These are phyloP conservation scores for Harmothoe impar DNA, from an alignment of 2,888 invertebrate species.

Conservation along the genomic window DNA sequence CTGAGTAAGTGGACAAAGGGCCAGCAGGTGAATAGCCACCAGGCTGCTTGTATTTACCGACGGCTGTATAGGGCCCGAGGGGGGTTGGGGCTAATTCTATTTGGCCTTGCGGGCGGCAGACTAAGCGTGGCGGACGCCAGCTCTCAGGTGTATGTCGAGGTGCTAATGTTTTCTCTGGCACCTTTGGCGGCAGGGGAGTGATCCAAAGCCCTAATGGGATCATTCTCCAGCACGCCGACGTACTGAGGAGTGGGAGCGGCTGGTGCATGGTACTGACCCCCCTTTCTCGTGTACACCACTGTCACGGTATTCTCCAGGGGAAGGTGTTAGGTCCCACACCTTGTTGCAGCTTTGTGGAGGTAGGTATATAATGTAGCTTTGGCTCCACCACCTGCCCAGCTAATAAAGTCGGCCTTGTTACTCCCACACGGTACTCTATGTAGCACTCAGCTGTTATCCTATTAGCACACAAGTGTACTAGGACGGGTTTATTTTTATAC, in stretches of 20 bases:
- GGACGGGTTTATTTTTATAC: neutral
- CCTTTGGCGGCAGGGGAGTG: neutral
- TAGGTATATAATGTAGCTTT: too few relatives aligned
- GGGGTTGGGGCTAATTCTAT: conserved; percentile 14
- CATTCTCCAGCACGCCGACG: neutral
- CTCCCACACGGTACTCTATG: neutral
- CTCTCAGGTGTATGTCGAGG: conserved; percentile 33
- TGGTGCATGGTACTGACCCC: neutral
- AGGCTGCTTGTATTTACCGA: neutral
- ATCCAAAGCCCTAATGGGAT: conserved; percentile 46
- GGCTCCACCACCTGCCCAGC: too few relatives aligned
- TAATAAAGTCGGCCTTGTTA: conserved; percentile 1
- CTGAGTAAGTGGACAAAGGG: too few relatives aligned
- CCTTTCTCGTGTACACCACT: neutral
- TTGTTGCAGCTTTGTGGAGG: neutral
- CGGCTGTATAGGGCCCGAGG: neutral
- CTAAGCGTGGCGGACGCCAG: neutral
- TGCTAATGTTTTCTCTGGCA: conserved; percentile 56
- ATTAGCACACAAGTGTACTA: neutral
- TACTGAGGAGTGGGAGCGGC: neutral
- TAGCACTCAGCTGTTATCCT: neutral
- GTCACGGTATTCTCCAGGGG: neutral
- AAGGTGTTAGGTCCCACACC: neutral
- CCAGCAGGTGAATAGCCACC: neutral
- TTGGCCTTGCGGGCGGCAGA: neutral